These are phyloP conservation scores for Nomada hirtipes DNA, from an alignment of 2,888 invertebrate genomes.

Conservation along the genomic window DNA sequence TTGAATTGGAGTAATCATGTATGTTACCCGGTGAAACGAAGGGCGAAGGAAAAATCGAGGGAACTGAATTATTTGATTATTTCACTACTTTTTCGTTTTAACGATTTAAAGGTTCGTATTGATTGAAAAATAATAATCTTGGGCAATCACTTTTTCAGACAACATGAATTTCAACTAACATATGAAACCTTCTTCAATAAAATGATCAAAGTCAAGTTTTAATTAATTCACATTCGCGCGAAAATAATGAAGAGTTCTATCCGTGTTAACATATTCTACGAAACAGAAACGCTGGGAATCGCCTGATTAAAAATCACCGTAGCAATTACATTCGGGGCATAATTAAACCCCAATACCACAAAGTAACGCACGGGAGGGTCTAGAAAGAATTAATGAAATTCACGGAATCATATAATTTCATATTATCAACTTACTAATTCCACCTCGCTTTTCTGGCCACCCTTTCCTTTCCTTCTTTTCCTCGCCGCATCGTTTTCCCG, in stretches of 20 bases:
- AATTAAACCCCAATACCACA: constrained; percentile 11
- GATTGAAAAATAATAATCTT: too few relatives aligned
- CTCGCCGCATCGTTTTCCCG: not conserved
- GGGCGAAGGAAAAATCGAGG: too few relatives aligned
- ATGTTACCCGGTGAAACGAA: not conserved
- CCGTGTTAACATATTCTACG: not conserved
- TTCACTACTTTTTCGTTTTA: too few relatives aligned
- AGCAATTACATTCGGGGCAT: not conserved
- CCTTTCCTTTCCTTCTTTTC: not conserved
- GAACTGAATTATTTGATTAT: too few relatives aligned
- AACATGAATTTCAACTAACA: too few relatives aligned
- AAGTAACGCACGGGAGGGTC: not conserved
- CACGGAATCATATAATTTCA: constrained; percentile 14
- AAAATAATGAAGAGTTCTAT: not conserved
- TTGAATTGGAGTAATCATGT: not conserved
- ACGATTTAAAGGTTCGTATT: too few relatives aligned
- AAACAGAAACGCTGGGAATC: not conserved
- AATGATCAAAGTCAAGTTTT: too few relatives aligned
- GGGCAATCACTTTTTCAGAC: too few relatives aligned
- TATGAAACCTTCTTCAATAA: too few relatives aligned
- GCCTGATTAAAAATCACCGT: not conserved
- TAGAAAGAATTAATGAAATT: constrained; percentile 1
- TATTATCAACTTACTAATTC: constrained; percentile 11
- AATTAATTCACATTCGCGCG: not conserved
- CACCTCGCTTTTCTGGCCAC: not conserved